phyloP scores from a whole-genome alignment of 2,888 invertebrate species.

The Schrankia costaestrigalis region DNA sequence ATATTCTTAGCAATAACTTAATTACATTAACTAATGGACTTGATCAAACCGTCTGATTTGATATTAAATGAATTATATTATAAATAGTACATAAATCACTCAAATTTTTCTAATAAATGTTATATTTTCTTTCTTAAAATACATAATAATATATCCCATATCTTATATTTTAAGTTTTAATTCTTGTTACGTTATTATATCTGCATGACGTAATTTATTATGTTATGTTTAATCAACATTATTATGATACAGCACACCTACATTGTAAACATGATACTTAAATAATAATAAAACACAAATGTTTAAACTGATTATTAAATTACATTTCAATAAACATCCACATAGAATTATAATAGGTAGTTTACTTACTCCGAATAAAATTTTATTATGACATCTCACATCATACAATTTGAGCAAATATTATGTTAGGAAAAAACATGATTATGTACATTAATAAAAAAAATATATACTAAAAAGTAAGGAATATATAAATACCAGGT shows the following conservation, averaged over 20 bases:
- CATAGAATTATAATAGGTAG: too few relatives aligned
- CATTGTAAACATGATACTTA: too few relatives aligned
- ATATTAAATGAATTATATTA: slow-evolving; percentile 28
- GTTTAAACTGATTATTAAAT: too few relatives aligned
- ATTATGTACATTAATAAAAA: slow-evolving; percentile 1
- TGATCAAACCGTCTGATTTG: slow-evolving; percentile 32
- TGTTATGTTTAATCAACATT: too few relatives aligned
- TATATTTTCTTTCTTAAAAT: slow-evolving; percentile 18
- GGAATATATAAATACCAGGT: not conserved
- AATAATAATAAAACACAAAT: too few relatives aligned
- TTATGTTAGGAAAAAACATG: slow-evolving; percentile 13
- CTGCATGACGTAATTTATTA: too few relatives aligned
- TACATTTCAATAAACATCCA: too few relatives aligned
- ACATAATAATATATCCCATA: slow-evolving; percentile 18
- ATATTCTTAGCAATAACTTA: slow-evolving; percentile 17
- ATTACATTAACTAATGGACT: slow-evolving; percentile 36
- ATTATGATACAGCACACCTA: too few relatives aligned
- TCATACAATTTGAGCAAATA: slow-evolving; percentile 45
- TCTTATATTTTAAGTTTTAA: slow-evolving; percentile 10
- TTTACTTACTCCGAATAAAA: not conserved
- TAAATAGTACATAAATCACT: slow-evolving; percentile 31
- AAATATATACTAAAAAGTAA: not conserved
- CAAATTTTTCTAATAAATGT: slow-evolving; percentile 30
- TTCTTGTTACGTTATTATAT: too few relatives aligned
- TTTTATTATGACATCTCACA: slow-evolving; percentile 22